Conservation (phyloP, 2,888 invertebrate genomes). For the Augiades crinisus region DNA sequence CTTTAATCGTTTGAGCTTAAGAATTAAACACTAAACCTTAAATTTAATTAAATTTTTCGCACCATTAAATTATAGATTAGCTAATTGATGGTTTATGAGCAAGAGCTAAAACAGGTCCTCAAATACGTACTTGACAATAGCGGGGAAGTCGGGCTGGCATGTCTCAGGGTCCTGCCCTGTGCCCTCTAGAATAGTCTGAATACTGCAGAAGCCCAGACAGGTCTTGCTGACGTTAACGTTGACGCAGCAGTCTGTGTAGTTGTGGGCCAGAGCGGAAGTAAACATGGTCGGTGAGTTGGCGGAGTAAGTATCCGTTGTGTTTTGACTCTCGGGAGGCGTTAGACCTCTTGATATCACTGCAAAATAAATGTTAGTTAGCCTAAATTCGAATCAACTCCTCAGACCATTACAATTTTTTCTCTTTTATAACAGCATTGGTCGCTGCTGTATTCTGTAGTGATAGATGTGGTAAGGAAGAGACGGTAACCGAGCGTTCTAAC, state of each 20-base stretch:
- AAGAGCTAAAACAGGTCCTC: not conserved
- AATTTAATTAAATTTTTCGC: no score
- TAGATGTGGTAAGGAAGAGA: no score
- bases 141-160: slow-evolving; percentile 90
- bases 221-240: slow-evolving; percentile 84
- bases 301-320: slow-evolving; percentile 71
- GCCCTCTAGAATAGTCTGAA: slow-evolving; percentile 88
- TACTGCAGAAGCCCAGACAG: slow-evolving; percentile 92
- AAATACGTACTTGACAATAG: slow-evolving; percentile 87
- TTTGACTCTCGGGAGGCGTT: slow-evolving; percentile 80
- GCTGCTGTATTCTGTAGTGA: no score
- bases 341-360: slow-evolving; percentile 84
- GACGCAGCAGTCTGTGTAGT: slow-evolving; percentile 91
- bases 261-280: slow-evolving; percentile 81
- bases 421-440: no score
- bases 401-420: no score
- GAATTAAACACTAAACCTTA: no score
- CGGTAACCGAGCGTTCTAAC: no score
- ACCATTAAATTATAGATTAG: no score
- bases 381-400: no score
- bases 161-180: slow-evolving; percentile 91
- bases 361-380: slow-evolving; percentile 36
- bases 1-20: no score
- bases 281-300: slow-evolving; percentile 63
- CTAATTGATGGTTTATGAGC: no score